phyloP scores from a whole-genome alignment of 35 echinoderm and acorn worm genomes.

The Apostichopus parvimensis region DNA sequence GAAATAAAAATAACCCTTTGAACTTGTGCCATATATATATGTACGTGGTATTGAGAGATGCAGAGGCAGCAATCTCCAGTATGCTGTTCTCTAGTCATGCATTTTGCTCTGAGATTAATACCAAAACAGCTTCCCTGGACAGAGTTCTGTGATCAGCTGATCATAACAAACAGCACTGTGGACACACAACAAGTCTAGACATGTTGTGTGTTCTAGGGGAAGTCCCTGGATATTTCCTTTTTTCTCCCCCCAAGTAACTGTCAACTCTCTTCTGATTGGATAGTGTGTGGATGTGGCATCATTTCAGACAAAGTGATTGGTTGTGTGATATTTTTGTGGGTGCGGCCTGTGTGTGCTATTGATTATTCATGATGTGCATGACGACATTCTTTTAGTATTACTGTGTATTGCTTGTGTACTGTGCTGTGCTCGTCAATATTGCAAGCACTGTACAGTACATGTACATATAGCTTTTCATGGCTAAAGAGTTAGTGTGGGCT shows the following conservation, averaged over 20 bases:
- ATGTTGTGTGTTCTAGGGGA: conserved; percentile 2
- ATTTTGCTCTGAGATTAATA: too few species aligned
- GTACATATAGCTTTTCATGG: not conserved
- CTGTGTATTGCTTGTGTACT: conserved; percentile 25
- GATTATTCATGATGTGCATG: conserved; percentile 22
- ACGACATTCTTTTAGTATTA: conserved; percentile 32
- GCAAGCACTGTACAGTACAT: not conserved
- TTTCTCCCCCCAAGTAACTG: not conserved
- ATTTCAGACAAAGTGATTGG: not conserved
- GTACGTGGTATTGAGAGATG: too few species aligned
- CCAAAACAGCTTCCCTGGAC: not conserved
- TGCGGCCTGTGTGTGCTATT: not conserved
- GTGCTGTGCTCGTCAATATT: not conserved
- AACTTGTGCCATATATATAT: too few species aligned
- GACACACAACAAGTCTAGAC: conserved; percentile 7
- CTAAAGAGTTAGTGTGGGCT: not conserved
- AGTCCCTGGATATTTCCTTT: conserved; percentile 12
- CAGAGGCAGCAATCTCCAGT: too few species aligned
- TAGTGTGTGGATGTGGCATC: not conserved
- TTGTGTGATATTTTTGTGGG: not conserved
- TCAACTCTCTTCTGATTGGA: conserved; percentile 1
- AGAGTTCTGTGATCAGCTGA: conserved; percentile 6
- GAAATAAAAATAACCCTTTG: too few species aligned
- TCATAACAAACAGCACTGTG: not conserved
- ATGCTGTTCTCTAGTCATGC: too few species aligned